These are phyloP conservation scores for Scomber colias DNA, from an alignment of 2,113 vertebrate species.

Conservation along the genomic window DNA sequence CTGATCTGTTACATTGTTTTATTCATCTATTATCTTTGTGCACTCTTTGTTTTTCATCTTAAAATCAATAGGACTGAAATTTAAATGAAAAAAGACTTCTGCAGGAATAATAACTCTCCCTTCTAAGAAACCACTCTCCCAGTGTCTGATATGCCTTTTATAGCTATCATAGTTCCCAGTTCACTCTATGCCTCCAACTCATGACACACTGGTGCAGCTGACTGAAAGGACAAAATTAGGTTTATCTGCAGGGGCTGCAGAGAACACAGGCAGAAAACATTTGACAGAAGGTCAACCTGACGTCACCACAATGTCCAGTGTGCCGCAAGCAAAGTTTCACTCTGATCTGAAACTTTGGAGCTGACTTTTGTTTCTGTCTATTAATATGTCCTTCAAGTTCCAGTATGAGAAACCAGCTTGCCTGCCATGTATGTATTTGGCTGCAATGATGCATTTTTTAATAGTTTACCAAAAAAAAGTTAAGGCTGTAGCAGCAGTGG, in stretches of 20 bases:
- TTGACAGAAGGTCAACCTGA: conserved; percentile 62
- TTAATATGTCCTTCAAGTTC: conserved; percentile 32
- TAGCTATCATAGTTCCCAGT: conserved; percentile 15
- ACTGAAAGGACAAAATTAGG: conserved; percentile 59
- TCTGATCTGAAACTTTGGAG: conserved; percentile 47
- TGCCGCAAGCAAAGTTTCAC: conserved; percentile 49
- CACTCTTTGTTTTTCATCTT: background rate
- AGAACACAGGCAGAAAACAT: conserved; percentile 41
- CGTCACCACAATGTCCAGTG: conserved; percentile 38
- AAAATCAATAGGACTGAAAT: background rate
- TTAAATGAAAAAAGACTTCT: background rate
- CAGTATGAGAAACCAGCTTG: background rate
- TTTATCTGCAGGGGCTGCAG: conserved; percentile 63
- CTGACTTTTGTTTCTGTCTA: conserved; percentile 36
- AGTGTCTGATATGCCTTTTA: conserved; percentile 27
- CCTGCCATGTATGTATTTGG: background rate
- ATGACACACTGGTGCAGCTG: conserved; percentile 58
- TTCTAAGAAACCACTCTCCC: conserved; percentile 13
- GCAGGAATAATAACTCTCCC: background rate
- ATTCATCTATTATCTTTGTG: background rate
- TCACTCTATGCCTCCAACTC: conserved; percentile 41
- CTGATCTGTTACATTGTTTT: background rate
- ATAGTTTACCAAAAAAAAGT: background rate
- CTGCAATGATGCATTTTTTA: background rate
- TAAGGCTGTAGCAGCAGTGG: background rate